A percentile compares a stretch with the other conserved stretches of the same genome.
Evolutionary conservation across 2,797 vertebrate species (phyloP).

Genomic region (Chelmon rostratus): DNA sequence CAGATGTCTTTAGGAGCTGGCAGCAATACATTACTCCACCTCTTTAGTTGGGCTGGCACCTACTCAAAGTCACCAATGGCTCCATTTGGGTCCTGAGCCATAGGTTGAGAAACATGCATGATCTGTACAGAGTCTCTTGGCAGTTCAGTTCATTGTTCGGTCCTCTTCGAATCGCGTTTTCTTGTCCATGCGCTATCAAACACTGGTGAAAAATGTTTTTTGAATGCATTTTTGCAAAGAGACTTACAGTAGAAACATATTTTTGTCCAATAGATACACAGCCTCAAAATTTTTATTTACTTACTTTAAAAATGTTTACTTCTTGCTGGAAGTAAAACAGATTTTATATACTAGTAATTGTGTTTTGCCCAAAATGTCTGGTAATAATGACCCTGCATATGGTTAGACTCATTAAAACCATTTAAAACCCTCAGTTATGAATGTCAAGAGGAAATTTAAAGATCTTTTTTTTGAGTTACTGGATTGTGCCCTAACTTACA

Average conservation of each 20-base stretch:
- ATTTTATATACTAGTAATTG: constrained; percentile 4
- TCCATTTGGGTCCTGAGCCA: constrained; percentile 25
- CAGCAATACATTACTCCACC: constrained; percentile 19
- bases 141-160: constrained; percentile 1
- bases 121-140: constrained; percentile 62
- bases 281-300: not conserved
- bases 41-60: constrained; percentile 13
- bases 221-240: constrained; percentile 4
- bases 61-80: constrained; percentile 25
- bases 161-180: constrained; percentile 2
- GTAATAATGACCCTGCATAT: not conserved
- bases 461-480: not conserved
- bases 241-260: not conserved
- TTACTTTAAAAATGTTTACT: too few relatives aligned
- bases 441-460: constrained; percentile 4
- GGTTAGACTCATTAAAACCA: constrained; percentile 13
- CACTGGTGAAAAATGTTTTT: constrained; percentile 3
- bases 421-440: constrained; percentile 30
- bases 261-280: constrained; percentile 2
- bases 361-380: constrained; percentile 1
- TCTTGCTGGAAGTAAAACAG: not conserved
- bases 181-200: constrained; percentile 14
- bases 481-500: constrained; percentile 6
- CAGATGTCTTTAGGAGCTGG: constrained; percentile 43
- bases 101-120: constrained; percentile 67